Base-by-base conservation (phyloP, 2,797 vertebrate genomes). In the Petrocephalus sullivani region DNA sequence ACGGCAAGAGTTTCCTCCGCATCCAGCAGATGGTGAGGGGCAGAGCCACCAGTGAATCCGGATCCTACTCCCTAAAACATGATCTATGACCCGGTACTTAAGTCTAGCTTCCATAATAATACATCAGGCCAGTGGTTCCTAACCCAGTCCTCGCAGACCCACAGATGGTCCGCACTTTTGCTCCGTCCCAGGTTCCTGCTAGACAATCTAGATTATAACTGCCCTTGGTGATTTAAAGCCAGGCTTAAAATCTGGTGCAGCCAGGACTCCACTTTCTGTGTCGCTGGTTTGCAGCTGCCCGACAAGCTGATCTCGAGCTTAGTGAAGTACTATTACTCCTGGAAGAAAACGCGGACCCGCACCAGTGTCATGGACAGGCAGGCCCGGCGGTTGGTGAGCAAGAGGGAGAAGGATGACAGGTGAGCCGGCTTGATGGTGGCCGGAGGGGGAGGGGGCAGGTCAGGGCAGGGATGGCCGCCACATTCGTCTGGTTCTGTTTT, bases 291-390 rank as follows among this genome's bases (percentile, higher is more conserved):
- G 14, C 28, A 98, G 97, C 95, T 98, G 82, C 98, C 98, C 0
- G 97, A 98, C 91, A 98, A 98, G 91, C 90, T 97, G 89, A 97
- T 98, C 90, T 96, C 97, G 90, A 97, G 96, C 92, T 93, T 98
- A 90, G 97, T 98, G 37, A 98, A 97, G 90, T 97, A 98, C 91
- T 98, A 98, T 92, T 98, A 98, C 91, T 97, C 96, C 78, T 98
- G 97, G 97, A 98, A 98, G 94, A 98, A 98, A 91, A 98, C 97
- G 0, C 94, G 97, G 0, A 97, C 95, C 91, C 96, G 97, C 37
- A 98, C 97, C 33, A 98, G 97, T 0, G 97, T 98, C 90, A 98
- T 98, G 98, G 98, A 98, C 92, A 93, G 97, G 0, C 97, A 98
- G 94, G 97, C 97, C 2, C 94, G 97, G 83, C 95, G 96, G 87